Evolutionary conservation across 2,888 invertebrate species (phyloP), one percentile per base, ranked within the genome.

Genomic region (Drosophila engyochracea): DNA sequence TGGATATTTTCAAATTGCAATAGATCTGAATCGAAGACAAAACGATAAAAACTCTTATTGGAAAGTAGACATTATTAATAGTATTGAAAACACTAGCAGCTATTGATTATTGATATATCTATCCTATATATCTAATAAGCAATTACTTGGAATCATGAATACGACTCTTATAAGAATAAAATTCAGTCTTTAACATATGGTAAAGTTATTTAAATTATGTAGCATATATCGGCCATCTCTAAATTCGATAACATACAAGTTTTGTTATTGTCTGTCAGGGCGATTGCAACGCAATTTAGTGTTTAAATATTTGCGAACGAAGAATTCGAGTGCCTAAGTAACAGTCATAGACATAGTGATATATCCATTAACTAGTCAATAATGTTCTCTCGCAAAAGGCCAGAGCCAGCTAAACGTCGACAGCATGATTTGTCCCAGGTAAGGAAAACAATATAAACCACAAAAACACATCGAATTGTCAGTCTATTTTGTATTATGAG

Each of bases 381-480:
- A 64, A 93, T 93, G 93, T 93, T 93, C 70, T 80, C 90, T 22
- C 87, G 91, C 19, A 93, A 92, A 63, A 93, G 91, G 47, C 83
- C 92, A 28, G 92, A 92, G 37, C 89, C 91, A 5, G 74, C 90
- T 0, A 93, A 93, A 68, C 84, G 83, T 30, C 86, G 92, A 37
- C 91, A 91, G 37, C 92, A 93, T 35, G 92, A 93, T 79, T 82
- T 93, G 39, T 92, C 93, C 0, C 93, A 93, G 91, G 93, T 93
- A 80, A 79, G 47, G n/a, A 31, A 28, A 49, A 53, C 2, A 19
- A 14, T 16, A 7, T 25, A 47, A 16, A 65, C 67, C 58, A 19
- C 57, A 35, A 58, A 55, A 16, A 5, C 63, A 33, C 16, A 19
- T 14, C 25, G 19, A 60, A 47, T 52, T 62, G 47, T 9, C 4